Percentiles rank a stretch among this genome's conserved stretches.
Conservation (phyloP, 2,888 invertebrate species). For the Ophion ventricosus region DNA sequence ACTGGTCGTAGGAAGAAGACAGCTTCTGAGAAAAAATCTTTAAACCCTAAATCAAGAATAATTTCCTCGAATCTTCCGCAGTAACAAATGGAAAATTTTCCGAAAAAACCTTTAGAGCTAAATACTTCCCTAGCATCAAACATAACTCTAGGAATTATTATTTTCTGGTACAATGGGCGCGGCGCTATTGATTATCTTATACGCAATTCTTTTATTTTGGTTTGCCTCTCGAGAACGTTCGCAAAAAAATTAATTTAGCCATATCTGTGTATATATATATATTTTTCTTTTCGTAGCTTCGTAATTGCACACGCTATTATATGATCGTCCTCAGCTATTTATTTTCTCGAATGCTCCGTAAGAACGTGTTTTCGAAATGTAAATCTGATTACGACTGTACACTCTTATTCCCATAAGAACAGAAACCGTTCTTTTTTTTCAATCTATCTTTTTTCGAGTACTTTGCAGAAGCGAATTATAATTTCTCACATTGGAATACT, state of each 20-base stretch:
- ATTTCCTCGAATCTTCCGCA: conserved; percentile 26
- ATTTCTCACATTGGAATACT: neutral
- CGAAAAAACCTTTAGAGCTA: neutral
- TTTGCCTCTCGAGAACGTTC: conserved; percentile 2
- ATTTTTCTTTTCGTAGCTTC: conserved; percentile 14
- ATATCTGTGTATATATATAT: neutral
- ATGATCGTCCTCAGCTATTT: conserved; percentile 50
- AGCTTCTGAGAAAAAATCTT: conserved; percentile 17
- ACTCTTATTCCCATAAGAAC: neutral
- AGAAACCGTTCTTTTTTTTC: neutral
- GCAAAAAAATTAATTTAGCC: conserved; percentile 11
- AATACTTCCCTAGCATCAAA: conserved; percentile 34
- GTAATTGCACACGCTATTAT: conserved; percentile 50
- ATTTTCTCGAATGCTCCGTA: conserved; percentile 39
- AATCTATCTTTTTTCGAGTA: neutral
- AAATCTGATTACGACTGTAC: neutral
- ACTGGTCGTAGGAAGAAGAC: conserved; percentile 57
- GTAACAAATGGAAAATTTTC: conserved; percentile 23
- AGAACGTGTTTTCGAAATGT: conserved; percentile 40
- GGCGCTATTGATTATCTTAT: conserved; percentile 18
- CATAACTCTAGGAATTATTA: conserved; percentile 34
- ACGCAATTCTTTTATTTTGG: conserved; percentile 29
- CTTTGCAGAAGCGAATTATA: neutral
- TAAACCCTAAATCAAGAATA: conserved; percentile 5
- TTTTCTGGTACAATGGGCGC: conserved; percentile 47